Percentiles rank a stretch among this genome's conserved stretches.
phyloP scores from a whole-genome alignment of 2,888 invertebrate species.

The Aleiodes alternator region DNA sequence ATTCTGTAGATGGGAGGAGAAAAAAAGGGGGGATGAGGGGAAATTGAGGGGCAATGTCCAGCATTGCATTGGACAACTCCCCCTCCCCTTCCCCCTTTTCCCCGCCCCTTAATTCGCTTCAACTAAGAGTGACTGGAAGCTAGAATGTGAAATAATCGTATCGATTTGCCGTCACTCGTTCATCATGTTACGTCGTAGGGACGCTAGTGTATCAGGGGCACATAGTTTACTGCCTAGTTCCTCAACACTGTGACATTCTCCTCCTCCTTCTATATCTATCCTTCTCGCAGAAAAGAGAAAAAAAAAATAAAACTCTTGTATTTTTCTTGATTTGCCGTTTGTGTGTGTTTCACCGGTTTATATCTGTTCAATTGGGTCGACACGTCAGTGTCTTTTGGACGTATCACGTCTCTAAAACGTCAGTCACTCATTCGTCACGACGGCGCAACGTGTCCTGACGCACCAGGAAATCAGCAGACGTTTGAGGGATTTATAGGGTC shows the following conservation, averaged over 20 bases:
- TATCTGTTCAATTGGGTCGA: neutral
- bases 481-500: conserved; percentile 74
- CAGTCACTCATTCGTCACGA: conserved; percentile 75
- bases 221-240: conserved; percentile 58
- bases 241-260: conserved; percentile 30
- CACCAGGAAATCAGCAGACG: conserved; percentile 74
- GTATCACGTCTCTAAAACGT: conserved; percentile 58
- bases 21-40: too few relatives aligned
- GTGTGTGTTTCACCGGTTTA: too few relatives aligned
- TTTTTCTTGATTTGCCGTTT: neutral
- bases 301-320: too few relatives aligned
- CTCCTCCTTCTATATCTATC: conserved; percentile 23
- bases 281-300: too few relatives aligned
- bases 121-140: neutral
- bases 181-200: conserved; percentile 74
- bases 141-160: conserved; percentile 51
- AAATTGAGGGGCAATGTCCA: too few relatives aligned
- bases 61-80: too few relatives aligned
- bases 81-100: too few relatives aligned
- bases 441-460: conserved; percentile 69
- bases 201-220: conserved; percentile 71
- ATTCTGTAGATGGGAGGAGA: too few relatives aligned
- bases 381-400: conserved; percentile 19
- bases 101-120: too few relatives aligned
- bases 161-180: conserved; percentile 74